These are phyloP conservation scores for Malthinus flaveolus DNA, from an alignment of 2,888 invertebrate species.

Conservation along the genomic window DNA sequence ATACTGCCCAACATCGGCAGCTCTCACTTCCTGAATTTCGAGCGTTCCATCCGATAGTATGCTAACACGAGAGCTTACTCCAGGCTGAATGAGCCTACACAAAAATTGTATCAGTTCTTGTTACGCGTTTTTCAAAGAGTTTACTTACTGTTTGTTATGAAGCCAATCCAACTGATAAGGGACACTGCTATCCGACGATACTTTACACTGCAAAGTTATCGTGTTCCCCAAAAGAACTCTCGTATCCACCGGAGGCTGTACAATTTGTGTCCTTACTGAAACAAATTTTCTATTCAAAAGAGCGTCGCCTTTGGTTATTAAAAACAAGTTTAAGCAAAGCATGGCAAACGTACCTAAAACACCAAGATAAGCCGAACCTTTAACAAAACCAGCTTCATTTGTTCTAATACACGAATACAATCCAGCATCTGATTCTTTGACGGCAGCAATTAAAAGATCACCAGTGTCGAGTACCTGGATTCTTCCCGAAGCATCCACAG, in stretches of 20 bases:
- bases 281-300: conserved; percentile 15
- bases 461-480: conserved; percentile 85
- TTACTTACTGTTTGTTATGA: conserved; percentile 78
- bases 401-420: conserved; percentile 86
- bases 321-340: conserved; percentile 3
- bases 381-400: conserved; percentile 87
- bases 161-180: conserved; percentile 88
- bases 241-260: conserved; percentile 90
- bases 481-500: conserved; percentile 71
- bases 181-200: conserved; percentile 87
- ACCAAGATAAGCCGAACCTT: conserved; percentile 78
- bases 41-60: conserved; percentile 82
- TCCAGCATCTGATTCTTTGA: conserved; percentile 82
- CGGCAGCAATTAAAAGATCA: conserved; percentile 85
- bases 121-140: not conserved
- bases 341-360: conserved; percentile 70
- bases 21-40: conserved; percentile 85
- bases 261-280: conserved; percentile 89
- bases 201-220: conserved; percentile 91
- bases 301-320: no score
- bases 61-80: conserved; percentile 70
- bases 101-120: not conserved
- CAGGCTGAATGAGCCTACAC: conserved; percentile 61
- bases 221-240: conserved; percentile 90
- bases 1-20: conserved; percentile 93